These are phyloP conservation scores for Holcopasites calliopsidis DNA, from an alignment of 1,140 invertebrate species.

Conservation along the genomic window DNA sequence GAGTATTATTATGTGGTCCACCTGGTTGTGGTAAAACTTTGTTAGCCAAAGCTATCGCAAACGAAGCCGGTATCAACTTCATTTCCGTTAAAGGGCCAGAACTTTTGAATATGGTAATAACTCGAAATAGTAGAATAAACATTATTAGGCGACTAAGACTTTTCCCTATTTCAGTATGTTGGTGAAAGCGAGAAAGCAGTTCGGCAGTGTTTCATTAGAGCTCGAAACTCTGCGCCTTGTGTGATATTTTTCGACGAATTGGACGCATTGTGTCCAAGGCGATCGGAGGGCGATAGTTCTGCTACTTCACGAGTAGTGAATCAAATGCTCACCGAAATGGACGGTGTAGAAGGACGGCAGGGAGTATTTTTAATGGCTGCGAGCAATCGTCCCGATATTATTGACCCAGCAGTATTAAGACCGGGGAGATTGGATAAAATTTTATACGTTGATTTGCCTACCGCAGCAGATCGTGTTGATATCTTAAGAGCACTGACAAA, in stretches of 20 bases:
- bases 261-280: slow-evolving; percentile 96
- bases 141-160: not conserved
- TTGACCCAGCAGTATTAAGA: slow-evolving; percentile 96
- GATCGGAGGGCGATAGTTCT: slow-evolving; percentile 87
- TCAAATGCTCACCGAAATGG: slow-evolving; percentile 99
- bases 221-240: slow-evolving; percentile 96
- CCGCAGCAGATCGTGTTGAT: slow-evolving; percentile 88
- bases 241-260: slow-evolving; percentile 99
- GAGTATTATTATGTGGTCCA: slow-evolving; percentile 95
- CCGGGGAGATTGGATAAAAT: slow-evolving; percentile 97
- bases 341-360: slow-evolving; percentile 93
- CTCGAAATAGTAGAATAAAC: slow-evolving; percentile 2
- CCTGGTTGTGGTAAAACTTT: slow-evolving; percentile 97
- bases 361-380: slow-evolving; percentile 97
- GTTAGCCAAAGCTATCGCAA: slow-evolving; percentile 95
- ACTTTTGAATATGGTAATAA: slow-evolving; percentile 93
- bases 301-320: slow-evolving; percentile 94
- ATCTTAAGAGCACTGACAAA: slow-evolving; percentile 96
- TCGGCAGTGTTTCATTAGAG: slow-evolving; percentile 95
- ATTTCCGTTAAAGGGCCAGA: slow-evolving; percentile 99
- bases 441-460: slow-evolving; percentile 96
- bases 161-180: slow-evolving; percentile 88
- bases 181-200: slow-evolving; percentile 99
- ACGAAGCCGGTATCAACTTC: slow-evolving; percentile 98
- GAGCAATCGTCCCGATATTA: slow-evolving; percentile 97